Percentiles rank a stretch among this genome's conserved stretches.
Conservation (phyloP, 2,797 vertebrate genomes). For the Sternarchorhynchus goeldii region DNA sequence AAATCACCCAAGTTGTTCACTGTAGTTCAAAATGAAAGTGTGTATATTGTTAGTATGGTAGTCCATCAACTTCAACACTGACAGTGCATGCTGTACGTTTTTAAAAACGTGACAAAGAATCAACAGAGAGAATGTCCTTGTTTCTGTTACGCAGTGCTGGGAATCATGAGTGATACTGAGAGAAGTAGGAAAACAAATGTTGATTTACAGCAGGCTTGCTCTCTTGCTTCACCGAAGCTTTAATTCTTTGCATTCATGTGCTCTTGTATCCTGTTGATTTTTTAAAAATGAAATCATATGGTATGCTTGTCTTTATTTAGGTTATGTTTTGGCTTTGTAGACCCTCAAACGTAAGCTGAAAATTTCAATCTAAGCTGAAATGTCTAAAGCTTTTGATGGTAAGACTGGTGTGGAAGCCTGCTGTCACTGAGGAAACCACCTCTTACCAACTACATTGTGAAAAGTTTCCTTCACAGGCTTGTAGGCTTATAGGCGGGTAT, state of each 20-base stretch:
- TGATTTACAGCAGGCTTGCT: neutral
- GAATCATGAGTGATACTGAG: neutral
- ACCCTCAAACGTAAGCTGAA: neutral
- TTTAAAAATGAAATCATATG: too few species aligned
- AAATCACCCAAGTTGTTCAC: too few species aligned
- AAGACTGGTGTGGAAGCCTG: neutral
- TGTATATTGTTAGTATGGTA: neutral
- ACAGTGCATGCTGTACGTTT: neutral
- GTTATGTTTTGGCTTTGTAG: neutral
- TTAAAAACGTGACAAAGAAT: neutral
- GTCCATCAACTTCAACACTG: neutral
- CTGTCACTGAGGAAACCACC: neutral
- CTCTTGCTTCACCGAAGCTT: neutral
- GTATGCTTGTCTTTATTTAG: neutral
- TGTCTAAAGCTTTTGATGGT: neutral
- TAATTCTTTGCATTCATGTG: neutral
- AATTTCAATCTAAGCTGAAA: neutral
- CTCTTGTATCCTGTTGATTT: neutral
- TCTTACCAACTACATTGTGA: neutral
- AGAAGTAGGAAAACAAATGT: neutral
- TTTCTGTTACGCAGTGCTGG: conserved; percentile 1
- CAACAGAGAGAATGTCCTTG: conserved; percentile 6
- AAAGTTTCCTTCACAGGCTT: neutral
- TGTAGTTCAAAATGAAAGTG: conserved; percentile 3
- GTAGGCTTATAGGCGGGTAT: neutral